These are phyloP conservation scores for Pseudolaguvia tuberculata DNA, from an alignment of 2,113 vertebrate genomes.

Conservation along the genomic window DNA sequence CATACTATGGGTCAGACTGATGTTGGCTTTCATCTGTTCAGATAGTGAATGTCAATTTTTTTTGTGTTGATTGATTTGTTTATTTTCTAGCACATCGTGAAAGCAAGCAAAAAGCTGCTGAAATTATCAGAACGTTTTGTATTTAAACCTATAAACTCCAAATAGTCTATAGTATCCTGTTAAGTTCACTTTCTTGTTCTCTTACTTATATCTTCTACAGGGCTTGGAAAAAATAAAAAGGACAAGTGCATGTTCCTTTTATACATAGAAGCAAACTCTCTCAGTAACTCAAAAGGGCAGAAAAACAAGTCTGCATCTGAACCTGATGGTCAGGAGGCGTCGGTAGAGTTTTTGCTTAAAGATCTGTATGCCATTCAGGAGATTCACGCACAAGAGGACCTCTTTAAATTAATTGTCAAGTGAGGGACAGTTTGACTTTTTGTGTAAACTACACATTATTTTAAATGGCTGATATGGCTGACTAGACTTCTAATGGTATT, in stretches of 20 bases:
- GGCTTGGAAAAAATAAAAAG: slow-evolving; percentile 79
- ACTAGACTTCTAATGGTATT: not conserved
- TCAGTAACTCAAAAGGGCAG: slow-evolving; percentile 92
- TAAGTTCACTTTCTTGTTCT: not conserved
- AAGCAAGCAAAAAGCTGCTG: not conserved
- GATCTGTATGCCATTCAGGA: slow-evolving; percentile 95
- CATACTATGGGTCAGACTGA: not conserved
- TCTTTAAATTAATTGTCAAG: slow-evolving; percentile 81
- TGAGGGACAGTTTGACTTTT: slow-evolving; percentile 53
- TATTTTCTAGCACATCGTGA: not conserved
- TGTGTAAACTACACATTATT: not conserved
- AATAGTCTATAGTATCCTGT: not conserved
- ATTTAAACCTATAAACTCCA: too few species aligned
- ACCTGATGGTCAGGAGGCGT: slow-evolving; percentile 59
- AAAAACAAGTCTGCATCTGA: slow-evolving; percentile 71
- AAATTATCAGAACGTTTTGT: too few species aligned
- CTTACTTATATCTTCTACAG: slow-evolving; percentile 61
- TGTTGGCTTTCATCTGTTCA: not conserved
- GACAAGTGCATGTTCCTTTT: slow-evolving; percentile 96
- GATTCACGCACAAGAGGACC: slow-evolving; percentile 88
- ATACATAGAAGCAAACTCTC: slow-evolving; percentile 89
- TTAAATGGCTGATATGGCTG: not conserved
- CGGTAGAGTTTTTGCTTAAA: slow-evolving; percentile 91
- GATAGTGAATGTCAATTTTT: not conserved
- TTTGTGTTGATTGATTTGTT: not conserved